Base-by-base conservation (phyloP, 2,113 vertebrate species). In the Atherinomorus stipes region DNA sequence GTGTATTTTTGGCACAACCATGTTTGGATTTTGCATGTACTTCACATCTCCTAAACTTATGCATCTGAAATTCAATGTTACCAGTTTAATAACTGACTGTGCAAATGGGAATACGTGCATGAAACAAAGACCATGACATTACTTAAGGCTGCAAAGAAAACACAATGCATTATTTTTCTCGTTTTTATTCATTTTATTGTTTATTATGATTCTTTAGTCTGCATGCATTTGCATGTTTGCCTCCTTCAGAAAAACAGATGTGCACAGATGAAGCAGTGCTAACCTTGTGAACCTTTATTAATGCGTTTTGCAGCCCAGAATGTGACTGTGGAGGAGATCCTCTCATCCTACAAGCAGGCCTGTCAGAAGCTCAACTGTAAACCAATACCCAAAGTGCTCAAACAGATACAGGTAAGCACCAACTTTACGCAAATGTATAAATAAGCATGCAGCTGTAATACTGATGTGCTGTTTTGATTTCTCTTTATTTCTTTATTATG, bases 351-450 rank as follows among this genome's bases (percentile, higher is more conserved):
- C 90, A 95, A 92, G 76, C 95, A 96, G 65, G 95, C 96, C 84
- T 99, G 97, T 90, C 96, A 96, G 93, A 99, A 98, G 68, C 95
- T 99, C 64, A 98, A 93, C 94, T 97, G 96, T 93, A 96, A 96
- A 62, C 96, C 97, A 81, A 96, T 97, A n/a, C 91, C 95, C 68
- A 97, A 97, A 90, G 95, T 99, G 52, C 94, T 98, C 65, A 93
- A 93, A 84, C 97, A 99, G 91, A 95, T 98, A 37, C 97, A 98
- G 96, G 97, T 99, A 92, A 84, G 86, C 6, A 51, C 47, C 26
- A 63, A 7, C 11, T 10, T 9, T 13, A 75, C 61, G 68, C 54
- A 67, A 22, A 11, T 4, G 1, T n/a, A 40, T 13, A 1, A 38
- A 23, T 11, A 64, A 47, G 23, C 23, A 42, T 44, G 11, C 9